These are phyloP conservation scores for Crypturellus tataupa DNA, from an alignment of 2,797 vertebrate species.

Conservation along the genomic window DNA sequence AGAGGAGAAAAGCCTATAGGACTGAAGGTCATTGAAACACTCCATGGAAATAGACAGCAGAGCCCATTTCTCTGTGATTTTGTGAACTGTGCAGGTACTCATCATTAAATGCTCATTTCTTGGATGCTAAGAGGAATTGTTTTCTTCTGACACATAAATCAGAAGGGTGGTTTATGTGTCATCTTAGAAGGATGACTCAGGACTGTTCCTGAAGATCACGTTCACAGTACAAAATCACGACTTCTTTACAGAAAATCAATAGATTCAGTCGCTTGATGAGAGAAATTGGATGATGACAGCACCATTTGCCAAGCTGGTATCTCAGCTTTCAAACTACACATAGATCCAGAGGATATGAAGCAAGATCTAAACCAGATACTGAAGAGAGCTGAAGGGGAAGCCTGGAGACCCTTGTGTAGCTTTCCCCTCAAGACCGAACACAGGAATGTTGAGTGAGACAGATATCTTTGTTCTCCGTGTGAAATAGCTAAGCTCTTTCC, in stretches of 20 bases:
- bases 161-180: background rate
- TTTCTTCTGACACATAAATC: background rate
- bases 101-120: background rate
- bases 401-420: fast-evolving
- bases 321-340: background rate
- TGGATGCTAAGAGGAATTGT: background rate
- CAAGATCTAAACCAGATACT: background rate
- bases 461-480: fast-evolving
- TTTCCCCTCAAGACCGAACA: background rate
- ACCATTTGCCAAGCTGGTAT: background rate
- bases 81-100: background rate
- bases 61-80: background rate
- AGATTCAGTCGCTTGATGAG: background rate
- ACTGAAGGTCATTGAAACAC: background rate
- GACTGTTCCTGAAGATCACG: background rate
- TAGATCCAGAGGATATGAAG: background rate
- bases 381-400: fast-evolving
- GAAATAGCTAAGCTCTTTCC: background rate
- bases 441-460: background rate
- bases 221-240: background rate
- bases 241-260: background rate
- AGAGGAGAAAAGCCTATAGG: background rate
- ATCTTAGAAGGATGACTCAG: background rate
- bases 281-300: background rate
- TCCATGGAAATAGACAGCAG: background rate